phyloP scores from a whole-genome alignment of 1,140 invertebrate species.

The Babylonia areolata region DNA sequence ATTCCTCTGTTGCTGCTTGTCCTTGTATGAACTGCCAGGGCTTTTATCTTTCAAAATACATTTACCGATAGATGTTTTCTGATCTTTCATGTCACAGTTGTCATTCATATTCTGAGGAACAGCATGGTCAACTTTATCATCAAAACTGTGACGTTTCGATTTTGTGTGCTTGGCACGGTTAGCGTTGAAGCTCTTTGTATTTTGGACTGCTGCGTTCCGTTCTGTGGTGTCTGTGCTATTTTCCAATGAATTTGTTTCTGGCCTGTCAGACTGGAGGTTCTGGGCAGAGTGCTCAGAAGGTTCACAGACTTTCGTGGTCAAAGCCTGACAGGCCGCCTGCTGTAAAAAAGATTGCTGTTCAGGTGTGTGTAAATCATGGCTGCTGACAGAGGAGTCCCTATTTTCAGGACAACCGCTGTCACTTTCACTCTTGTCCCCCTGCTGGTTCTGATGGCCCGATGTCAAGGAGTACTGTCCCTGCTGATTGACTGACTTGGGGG shows the following conservation, averaged over 20 bases:
- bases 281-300: not conserved
- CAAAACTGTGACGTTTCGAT: not conserved
- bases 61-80: not conserved
- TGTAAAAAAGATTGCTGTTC: constrained; percentile 23
- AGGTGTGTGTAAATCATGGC: not conserved
- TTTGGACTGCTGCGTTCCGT: not conserved
- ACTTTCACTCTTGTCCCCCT: not conserved
- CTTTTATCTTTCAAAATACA: not conserved
- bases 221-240: not conserved
- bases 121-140: not conserved
- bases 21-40: not conserved
- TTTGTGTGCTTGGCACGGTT: not conserved
- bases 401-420: not conserved
- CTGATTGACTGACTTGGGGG: not conserved
- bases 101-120: not conserved
- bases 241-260: not conserved
- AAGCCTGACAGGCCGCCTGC: constrained; percentile 29
- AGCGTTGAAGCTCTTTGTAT: not conserved
- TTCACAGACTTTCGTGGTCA: constrained; percentile 9
- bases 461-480: not conserved
- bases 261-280: constrained; percentile 19
- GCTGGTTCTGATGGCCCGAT: not conserved
- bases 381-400: not conserved
- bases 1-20: not conserved
- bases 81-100: not conserved